phyloP scores from a whole-genome alignment of 1,140 invertebrate genomes.

The Drosophila melanogaster region Release_6_plus_ISO1_MT NT_033777.3:20050501-20051000 shows the following conservation, averaged over 20 bases:
- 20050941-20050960: slow-evolving; percentile 36
- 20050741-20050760: slow-evolving; percentile 47
- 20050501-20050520: slow-evolving; percentile 79
- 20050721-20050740: slow-evolving; percentile 41
- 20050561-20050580: slow-evolving; percentile 16
- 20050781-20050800: neutral
- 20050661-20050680: slow-evolving; percentile 4
- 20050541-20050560: slow-evolving; percentile 55
- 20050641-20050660: slow-evolving; percentile 40
- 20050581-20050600: slow-evolving; percentile 15
- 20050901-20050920: neutral
- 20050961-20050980: slow-evolving; percentile 21
- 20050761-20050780: slow-evolving; percentile 30
- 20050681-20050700: slow-evolving; percentile 11
- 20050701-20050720: slow-evolving; percentile 19
- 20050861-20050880: neutral
- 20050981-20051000: slow-evolving; percentile 27
- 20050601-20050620: slow-evolving; percentile 71
- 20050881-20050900: too few species aligned
- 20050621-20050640: slow-evolving; percentile 78
- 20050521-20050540: slow-evolving; percentile 74
- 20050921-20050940: slow-evolving; percentile 23
- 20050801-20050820: slow-evolving; percentile 27
- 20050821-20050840: slow-evolving; percentile 44
- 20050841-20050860: slow-evolving; percentile 33